These are phyloP conservation scores for Eupeodes latifasciatus DNA, from an alignment of 2,888 invertebrate species.

Conservation along the genomic window DNA sequence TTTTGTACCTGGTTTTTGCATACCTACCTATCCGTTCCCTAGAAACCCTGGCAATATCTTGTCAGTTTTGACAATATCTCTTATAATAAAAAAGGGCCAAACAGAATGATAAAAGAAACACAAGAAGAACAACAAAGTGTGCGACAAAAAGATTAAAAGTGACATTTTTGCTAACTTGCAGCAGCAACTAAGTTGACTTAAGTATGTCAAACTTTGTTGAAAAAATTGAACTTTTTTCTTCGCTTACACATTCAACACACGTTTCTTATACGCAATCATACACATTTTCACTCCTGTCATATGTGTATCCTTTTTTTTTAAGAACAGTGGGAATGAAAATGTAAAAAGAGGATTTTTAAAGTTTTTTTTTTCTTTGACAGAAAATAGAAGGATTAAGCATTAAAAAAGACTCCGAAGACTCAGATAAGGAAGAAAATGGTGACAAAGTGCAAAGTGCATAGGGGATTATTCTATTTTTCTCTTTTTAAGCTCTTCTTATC, in stretches of 20 bases:
- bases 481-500: neutral
- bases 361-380: no score
- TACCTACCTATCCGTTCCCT: conserved; percentile 4
- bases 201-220: conserved; percentile 68
- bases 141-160: conserved; percentile 52
- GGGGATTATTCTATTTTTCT: no score
- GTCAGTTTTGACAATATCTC: conserved; percentile 39
- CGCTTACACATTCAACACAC: conserved; percentile 31
- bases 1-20: conserved; percentile 20
- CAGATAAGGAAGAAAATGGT: neutral
- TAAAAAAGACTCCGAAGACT: neutral
- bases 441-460: no score
- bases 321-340: neutral
- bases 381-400: neutral
- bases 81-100: neutral
- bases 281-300: neutral
- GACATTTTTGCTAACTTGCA: conserved; percentile 56
- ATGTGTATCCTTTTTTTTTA: neutral
- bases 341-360: neutral
- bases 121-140: conserved; percentile 30
- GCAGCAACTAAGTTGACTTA: conserved; percentile 57
- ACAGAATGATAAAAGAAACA: neutral
- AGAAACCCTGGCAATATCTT: conserved; percentile 13
- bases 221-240: conserved; percentile 59
- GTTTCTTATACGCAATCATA: conserved; percentile 9